Conservation (phyloP, 1,140 invertebrate genomes). For the Drosophila setifemur region DNA sequence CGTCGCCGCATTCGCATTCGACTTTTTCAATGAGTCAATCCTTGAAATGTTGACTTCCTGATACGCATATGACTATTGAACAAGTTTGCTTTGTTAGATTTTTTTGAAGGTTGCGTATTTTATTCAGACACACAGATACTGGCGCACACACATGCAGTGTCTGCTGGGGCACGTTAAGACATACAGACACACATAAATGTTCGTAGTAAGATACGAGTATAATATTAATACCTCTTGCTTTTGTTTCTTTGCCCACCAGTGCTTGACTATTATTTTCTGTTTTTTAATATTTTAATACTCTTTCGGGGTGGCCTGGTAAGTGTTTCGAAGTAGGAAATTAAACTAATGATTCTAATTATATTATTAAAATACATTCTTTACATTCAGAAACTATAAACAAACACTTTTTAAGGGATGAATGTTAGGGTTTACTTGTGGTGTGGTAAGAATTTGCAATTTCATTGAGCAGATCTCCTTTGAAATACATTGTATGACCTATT, state of each 20-base stretch:
- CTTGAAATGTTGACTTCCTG: conserved; percentile 82
- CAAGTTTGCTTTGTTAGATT: conserved; percentile 82
- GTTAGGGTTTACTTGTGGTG: no score
- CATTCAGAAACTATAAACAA: no score
- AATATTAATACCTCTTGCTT: conserved; percentile 51
- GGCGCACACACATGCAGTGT: conserved; percentile 19
- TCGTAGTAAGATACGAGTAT: conserved; percentile 61
- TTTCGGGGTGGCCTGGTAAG: not conserved
- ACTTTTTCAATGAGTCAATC: conserved; percentile 82
- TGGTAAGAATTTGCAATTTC: no score
- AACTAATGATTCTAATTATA: no score
- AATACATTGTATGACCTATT: no score
- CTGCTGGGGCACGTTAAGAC: conserved; percentile 42
- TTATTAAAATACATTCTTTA: no score
- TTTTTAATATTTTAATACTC: conserved; percentile 16
- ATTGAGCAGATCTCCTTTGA: no score
- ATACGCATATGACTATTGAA: conserved; percentile 82
- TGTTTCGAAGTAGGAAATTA: no score
- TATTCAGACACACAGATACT: conserved; percentile 53
- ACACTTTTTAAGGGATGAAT: no score
- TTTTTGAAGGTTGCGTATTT: conserved; percentile 81
- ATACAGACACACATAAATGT: conserved; percentile 46
- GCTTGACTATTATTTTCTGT: conserved; percentile 48
- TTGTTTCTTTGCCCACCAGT: conserved; percentile 46
- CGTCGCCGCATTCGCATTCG: conserved; percentile 66